Conservation (phyloP, 2,113 vertebrate species). For the Antigone vipio region DNA sequence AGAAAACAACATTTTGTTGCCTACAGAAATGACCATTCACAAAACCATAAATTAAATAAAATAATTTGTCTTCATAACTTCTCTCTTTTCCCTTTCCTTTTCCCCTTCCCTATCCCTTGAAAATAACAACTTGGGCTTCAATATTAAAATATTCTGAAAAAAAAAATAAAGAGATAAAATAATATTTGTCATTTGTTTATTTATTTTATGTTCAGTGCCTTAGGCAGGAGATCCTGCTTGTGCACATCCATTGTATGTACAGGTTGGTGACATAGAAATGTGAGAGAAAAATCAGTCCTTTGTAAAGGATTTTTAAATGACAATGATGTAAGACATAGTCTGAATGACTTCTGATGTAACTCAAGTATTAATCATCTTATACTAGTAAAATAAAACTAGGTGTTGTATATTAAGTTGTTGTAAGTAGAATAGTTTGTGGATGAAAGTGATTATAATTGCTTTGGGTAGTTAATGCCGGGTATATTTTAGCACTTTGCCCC, state of each 20-base stretch:
- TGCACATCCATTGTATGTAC: background rate
- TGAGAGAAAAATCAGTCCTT: background rate
- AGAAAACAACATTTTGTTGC: constrained; percentile 74
- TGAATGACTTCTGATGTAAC: constrained; percentile 9
- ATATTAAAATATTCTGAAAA: constrained; percentile 77
- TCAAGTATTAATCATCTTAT: background rate
- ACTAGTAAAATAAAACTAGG: constrained; percentile 38
- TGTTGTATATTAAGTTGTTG: constrained; percentile 3
- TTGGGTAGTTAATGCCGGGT: background rate
- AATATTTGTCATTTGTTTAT: constrained; percentile 53
- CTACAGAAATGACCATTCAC: constrained; percentile 77
- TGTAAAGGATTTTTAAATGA: background rate
- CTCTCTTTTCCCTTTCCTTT: constrained; percentile 69
- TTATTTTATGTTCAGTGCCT: constrained; percentile 58
- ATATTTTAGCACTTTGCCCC: background rate
- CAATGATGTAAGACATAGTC: background rate
- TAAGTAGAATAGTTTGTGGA: constrained; percentile 26
- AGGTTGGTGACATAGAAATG: background rate
- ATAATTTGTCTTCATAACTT: constrained; percentile 72
- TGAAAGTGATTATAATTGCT: background rate
- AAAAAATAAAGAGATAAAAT: constrained; percentile 79
- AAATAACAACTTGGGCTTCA: constrained; percentile 76
- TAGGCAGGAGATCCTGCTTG: background rate
- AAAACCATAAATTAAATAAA: constrained; percentile 76
- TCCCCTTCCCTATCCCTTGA: constrained; percentile 43